Conservation (phyloP, 2,797 vertebrate genomes). For the Hippoglossus hippoglossus region DNA sequence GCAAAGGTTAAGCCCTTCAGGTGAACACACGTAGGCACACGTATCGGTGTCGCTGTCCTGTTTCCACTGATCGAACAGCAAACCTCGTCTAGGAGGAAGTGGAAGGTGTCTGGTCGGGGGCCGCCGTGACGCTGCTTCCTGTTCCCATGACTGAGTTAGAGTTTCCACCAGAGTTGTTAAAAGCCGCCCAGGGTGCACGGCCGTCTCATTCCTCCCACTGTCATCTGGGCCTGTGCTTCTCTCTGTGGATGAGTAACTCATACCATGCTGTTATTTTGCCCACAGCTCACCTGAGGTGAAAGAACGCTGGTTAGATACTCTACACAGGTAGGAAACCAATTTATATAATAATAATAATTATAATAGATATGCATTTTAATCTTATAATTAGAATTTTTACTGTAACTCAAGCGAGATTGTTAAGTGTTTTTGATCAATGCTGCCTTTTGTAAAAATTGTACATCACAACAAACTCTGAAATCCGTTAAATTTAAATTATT, state of each 20-base stretch:
- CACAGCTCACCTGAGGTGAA: slow-evolving; percentile 85
- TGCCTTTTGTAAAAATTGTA: background rate
- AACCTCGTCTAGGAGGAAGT: slow-evolving; percentile 65
- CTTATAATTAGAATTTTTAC: too few relatives aligned
- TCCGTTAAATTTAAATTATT: too few relatives aligned
- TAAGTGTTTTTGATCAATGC: background rate
- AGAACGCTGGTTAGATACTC: slow-evolving; percentile 86
- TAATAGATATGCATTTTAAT: too few relatives aligned
- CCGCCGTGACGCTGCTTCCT: slow-evolving; percentile 91
- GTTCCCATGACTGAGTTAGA: slow-evolving; percentile 79
- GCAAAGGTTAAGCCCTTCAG: slow-evolving; percentile 12
- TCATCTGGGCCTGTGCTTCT: slow-evolving; percentile 25
- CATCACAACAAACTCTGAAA: background rate
- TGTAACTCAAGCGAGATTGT: too few relatives aligned
- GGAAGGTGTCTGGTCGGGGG: slow-evolving; percentile 72
- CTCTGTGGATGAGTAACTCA: slow-evolving; percentile 77
- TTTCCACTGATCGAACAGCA: slow-evolving; percentile 64
- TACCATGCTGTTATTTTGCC: slow-evolving; percentile 83
- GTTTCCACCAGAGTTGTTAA: slow-evolving; percentile 88
- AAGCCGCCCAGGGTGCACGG: slow-evolving; percentile 53
- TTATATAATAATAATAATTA: too few relatives aligned
- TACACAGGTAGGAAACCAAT: slow-evolving; percentile 84
- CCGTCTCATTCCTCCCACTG: slow-evolving; percentile 56
- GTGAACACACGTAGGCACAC: slow-evolving; percentile 7
- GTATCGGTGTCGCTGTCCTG: slow-evolving; percentile 12